These are phyloP conservation scores for Fistularia commersonii DNA, from an alignment of 2,797 vertebrate genomes.

Conservation along the genomic window DNA sequence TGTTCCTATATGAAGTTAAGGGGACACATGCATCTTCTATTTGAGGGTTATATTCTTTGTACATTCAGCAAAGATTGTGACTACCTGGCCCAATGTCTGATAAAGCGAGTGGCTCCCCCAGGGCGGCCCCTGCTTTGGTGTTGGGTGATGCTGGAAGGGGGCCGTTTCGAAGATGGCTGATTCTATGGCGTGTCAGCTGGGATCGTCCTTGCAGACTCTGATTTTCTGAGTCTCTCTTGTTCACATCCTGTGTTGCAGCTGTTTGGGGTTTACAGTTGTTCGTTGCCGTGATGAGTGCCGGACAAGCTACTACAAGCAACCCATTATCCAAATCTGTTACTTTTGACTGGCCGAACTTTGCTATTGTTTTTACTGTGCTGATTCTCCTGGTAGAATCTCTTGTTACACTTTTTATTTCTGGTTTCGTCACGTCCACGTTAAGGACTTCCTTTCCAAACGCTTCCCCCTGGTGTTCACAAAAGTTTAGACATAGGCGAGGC, in stretches of 20 bases:
- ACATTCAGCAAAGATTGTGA: not conserved
- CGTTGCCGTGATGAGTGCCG: conserved; percentile 4
- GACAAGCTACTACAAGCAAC: conserved; percentile 18
- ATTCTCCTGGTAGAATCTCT: conserved; percentile 4
- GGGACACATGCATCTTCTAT: too few relatives aligned
- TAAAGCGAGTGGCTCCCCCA: conserved; percentile 8
- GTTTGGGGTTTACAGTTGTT: conserved; percentile 8
- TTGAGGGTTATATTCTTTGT: too few relatives aligned
- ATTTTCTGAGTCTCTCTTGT: conserved; percentile 3
- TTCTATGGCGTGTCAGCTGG: not conserved
- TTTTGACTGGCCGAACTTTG: conserved; percentile 1
- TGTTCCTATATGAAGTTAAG: too few relatives aligned
- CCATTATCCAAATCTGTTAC: conserved; percentile 1
- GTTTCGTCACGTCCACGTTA: conserved; percentile 22
- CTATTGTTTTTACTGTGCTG: conserved; percentile 9
- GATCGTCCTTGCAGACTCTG: not conserved
- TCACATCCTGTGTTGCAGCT: not conserved
- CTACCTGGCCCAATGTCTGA: conserved; percentile 31
- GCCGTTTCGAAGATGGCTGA: not conserved
- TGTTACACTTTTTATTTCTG: conserved; percentile 21
- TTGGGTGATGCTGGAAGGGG: not conserved
- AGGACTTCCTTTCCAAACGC: conserved; percentile 24
- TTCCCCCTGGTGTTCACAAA: conserved; percentile 38
- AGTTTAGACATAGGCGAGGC: conserved; percentile 59
- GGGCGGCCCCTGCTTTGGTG: conserved; percentile 17